Conservation (phyloP, 23 tunicate species). For the Phallusia fumigata region DNA sequence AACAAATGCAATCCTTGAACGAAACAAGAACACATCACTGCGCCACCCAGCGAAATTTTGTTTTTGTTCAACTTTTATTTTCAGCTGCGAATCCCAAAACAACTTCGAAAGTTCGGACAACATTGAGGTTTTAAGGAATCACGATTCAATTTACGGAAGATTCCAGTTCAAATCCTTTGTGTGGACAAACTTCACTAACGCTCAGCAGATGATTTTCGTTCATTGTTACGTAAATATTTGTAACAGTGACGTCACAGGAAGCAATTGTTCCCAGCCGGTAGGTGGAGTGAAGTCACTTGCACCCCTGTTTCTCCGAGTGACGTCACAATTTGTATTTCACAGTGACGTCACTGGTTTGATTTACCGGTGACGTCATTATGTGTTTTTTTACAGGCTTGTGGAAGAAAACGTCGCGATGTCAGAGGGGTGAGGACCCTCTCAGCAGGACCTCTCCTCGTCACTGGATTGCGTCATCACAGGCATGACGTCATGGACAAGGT, state of each 20-base stretch:
- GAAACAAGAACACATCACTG: no score
- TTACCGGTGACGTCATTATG: no score
- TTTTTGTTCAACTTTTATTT: no score
- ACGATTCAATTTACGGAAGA: not conserved
- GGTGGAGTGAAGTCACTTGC: not conserved
- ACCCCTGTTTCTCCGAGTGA: not conserved
- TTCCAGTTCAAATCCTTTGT: not conserved
- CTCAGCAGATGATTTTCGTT: not conserved
- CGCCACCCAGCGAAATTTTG: no score
- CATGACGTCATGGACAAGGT: not conserved
- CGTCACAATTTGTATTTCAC: not conserved
- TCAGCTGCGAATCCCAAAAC: not conserved
- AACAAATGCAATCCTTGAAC: no score
- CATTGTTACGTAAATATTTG: conserved; percentile 7
- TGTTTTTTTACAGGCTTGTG: not conserved
- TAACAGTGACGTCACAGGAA: conserved; percentile 4
- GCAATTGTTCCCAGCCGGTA: not conserved
- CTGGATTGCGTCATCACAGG: not conserved
- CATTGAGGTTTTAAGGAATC: not conserved
- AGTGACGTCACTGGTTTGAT: no score
- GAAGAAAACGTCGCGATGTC: not conserved
- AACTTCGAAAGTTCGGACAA: not conserved
- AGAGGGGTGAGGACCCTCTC: not conserved
- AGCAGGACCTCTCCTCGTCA: not conserved
- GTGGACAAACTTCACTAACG: not conserved